These are phyloP conservation scores for Idaea dimidiata DNA, from an alignment of 2,888 invertebrate species.

Conservation along the genomic window DNA sequence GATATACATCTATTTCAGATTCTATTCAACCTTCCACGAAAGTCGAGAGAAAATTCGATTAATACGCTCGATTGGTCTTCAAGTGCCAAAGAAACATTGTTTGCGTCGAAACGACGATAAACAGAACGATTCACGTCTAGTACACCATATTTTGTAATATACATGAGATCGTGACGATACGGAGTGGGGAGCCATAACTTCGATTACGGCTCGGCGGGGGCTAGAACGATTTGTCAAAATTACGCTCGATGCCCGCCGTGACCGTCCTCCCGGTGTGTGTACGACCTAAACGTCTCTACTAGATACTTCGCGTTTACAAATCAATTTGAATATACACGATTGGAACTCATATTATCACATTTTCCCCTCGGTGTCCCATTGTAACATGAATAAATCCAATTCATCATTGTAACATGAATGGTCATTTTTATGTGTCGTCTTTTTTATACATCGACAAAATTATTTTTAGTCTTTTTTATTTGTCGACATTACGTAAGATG, in stretches of 20 bases:
- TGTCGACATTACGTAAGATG: too few relatives aligned
- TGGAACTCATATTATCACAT: too few relatives aligned
- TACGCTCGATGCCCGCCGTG: conserved; percentile 35
- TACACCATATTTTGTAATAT: background rate
- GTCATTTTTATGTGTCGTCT: too few relatives aligned
- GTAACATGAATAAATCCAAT: too few relatives aligned
- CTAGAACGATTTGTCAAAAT: conserved; percentile 45
- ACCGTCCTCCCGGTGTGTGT: conserved; percentile 13
- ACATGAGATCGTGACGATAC: conserved; percentile 1
- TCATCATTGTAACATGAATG: too few relatives aligned
- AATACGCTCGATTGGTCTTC: background rate
- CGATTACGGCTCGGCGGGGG: conserved; percentile 33
- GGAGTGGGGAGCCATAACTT: conserved; percentile 32
- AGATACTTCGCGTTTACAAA: background rate
- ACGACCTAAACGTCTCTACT: background rate
- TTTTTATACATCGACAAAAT: too few relatives aligned
- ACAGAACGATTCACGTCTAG: background rate
- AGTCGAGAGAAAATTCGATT: background rate
- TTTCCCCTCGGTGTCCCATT: too few relatives aligned
- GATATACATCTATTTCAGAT: background rate
- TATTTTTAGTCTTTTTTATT: too few relatives aligned
- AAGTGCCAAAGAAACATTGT: background rate
- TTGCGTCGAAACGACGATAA: background rate
- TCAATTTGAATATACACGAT: too few relatives aligned
- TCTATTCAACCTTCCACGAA: background rate